A percentile compares a stretch with the other conserved stretches of the same genome.
phyloP scores from a whole-genome alignment of 2,113 vertebrate species.

The Uropsilus gracilis region DNA sequence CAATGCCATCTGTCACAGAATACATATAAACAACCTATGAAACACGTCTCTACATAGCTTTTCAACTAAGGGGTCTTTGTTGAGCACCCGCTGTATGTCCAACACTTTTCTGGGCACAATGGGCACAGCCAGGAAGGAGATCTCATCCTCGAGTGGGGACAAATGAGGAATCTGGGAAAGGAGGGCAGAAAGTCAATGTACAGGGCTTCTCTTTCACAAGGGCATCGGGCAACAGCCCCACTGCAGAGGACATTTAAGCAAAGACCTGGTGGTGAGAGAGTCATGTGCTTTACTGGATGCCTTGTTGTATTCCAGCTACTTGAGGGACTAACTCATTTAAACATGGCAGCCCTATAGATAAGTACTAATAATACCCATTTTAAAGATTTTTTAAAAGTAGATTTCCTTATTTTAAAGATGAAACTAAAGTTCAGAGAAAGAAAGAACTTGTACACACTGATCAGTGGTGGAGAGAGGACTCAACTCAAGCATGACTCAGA shows the following conservation, averaged over 20 bases:
- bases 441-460: not conserved
- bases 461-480: not conserved
- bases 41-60: not conserved
- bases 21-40: not conserved
- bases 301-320: not conserved
- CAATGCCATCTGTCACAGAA: not conserved
- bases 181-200: not conserved
- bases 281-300: rapidly evolving
- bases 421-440: not conserved
- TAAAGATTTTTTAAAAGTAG: not conserved
- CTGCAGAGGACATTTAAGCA: not conserved
- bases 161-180: not conserved
- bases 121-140: not conserved
- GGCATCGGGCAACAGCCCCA: not conserved
- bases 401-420: constrained; percentile 22
- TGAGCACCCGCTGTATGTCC: not conserved
- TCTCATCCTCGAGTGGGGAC: not conserved
- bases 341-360: not conserved
- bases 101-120: not conserved
- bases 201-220: not conserved
- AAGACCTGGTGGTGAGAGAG: not conserved
- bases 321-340: not conserved
- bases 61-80: not conserved
- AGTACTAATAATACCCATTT: not conserved
- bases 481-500: not conserved